Evolutionary conservation across 2,113 vertebrate species (phyloP).

Genomic region (Takifugu bimaculatus): DNA sequence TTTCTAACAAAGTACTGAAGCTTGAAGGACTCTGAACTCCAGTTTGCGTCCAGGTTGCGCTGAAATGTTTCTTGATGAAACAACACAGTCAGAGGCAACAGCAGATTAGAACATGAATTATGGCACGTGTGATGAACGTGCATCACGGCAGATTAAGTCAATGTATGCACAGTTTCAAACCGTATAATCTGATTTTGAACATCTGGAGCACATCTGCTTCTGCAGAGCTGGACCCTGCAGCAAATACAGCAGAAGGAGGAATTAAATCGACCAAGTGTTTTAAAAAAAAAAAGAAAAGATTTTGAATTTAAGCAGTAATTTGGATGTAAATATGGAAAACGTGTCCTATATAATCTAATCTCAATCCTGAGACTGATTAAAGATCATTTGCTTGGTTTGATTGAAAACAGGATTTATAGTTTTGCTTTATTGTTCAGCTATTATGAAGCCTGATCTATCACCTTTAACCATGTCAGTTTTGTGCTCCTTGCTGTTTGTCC

Average conservation of each 20-base stretch:
- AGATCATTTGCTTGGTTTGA: too few relatives aligned
- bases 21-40: too few relatives aligned
- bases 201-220: not conserved
- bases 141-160: slow-evolving; percentile 1
- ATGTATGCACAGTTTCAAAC: not conserved
- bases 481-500: slow-evolving; percentile 9
- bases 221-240: not conserved
- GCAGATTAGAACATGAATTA: not conserved
- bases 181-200: not conserved
- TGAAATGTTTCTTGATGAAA: not conserved
- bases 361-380: too few relatives aligned
- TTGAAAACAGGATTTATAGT: too few relatives aligned
- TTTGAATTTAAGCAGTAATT: too few relatives aligned
- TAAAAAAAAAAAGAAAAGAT: too few relatives aligned
- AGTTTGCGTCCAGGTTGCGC: too few relatives aligned
- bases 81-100: not conserved
- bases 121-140: not conserved
- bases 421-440: not conserved
- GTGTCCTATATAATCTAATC: too few relatives aligned
- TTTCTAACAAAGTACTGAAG: too few relatives aligned
- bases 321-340: too few relatives aligned
- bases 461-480: not conserved
- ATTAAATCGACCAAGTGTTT: too few relatives aligned
- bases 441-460: slow-evolving; percentile 13
- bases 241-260: not conserved